phyloP scores from a whole-genome alignment of 37 sponge, comb jelly and placozoan species.

The Geodia barretti region DNA sequence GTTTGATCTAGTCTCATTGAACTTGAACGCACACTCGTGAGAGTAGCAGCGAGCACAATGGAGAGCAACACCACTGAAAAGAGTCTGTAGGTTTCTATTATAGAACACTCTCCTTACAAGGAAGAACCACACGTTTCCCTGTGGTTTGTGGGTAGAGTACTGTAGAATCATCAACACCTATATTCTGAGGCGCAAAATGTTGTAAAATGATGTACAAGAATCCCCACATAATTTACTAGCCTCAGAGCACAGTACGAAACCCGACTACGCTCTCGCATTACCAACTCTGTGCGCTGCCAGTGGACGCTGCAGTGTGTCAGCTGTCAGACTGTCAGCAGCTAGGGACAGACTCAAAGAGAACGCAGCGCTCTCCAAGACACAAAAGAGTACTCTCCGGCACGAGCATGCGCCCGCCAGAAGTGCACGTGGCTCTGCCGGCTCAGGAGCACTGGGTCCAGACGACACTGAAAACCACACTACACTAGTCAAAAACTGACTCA shows the following conservation, averaged over 20 bases:
- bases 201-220: no score
- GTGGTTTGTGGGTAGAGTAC: no score
- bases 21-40: no score
- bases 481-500: neutral
- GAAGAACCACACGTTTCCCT: no score
- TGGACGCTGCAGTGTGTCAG: neutral
- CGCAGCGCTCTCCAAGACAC: neutral
- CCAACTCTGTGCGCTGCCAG: neutral
- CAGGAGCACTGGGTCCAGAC: neutral
- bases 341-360: slow-evolving; percentile 12
- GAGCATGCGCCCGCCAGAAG: slow-evolving; percentile 1
- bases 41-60: neutral
- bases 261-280: neutral
- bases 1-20: neutral
- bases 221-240: no score
- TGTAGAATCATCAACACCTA: no score
- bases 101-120: no score
- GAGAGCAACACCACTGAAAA: slow-evolving; percentile 22
- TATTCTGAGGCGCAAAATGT: no score
- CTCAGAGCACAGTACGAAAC: no score
- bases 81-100: neutral
- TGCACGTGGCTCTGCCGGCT: neutral
- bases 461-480: slow-evolving; percentile 15
- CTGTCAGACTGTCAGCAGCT: neutral
- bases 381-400: neutral